Evolutionary conservation across 2,888 invertebrate species (phyloP).

Genomic region (Drosophila colorata): DNA sequence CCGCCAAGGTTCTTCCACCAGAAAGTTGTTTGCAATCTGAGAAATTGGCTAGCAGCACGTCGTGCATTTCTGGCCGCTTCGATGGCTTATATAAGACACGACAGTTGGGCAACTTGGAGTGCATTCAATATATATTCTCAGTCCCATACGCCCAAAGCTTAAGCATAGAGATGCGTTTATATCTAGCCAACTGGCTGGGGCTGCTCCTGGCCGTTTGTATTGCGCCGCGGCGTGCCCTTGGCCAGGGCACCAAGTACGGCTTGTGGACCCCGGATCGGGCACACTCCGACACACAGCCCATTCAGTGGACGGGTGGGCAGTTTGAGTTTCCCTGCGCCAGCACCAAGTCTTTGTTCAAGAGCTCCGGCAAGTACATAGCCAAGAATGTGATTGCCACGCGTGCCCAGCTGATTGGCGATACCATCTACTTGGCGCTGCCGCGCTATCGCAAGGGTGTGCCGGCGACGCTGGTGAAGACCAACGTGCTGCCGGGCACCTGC

Average conservation of each 20-base stretch:
- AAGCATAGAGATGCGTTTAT: conserved; percentile 44
- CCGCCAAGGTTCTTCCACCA: conserved; percentile 61
- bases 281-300: conserved; percentile 67
- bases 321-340: conserved; percentile 86
- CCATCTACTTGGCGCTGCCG: conserved; percentile 87
- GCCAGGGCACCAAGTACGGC: conserved; percentile 80
- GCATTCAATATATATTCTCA: conserved; percentile 28
- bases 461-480: conserved; percentile 88
- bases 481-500: conserved; percentile 85
- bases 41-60: conserved; percentile 64
- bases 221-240: conserved; percentile 1
- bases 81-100: conserved; percentile 63
- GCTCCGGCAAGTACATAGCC: conserved; percentile 87
- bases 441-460: conserved; percentile 88
- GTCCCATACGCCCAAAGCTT: conserved; percentile 7
- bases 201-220: conserved; percentile 32
- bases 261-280: conserved; percentile 77
- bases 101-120: conserved; percentile 18
- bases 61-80: conserved; percentile 36
- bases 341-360: conserved; percentile 87
- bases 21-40: conserved; percentile 41
- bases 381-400: conserved; percentile 88
- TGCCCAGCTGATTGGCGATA: conserved; percentile 87
- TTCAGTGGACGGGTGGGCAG: conserved; percentile 86
- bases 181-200: conserved; percentile 34